Base-by-base conservation (phyloP, 2,797 vertebrate species). In the Nannoperca australis region DNA sequence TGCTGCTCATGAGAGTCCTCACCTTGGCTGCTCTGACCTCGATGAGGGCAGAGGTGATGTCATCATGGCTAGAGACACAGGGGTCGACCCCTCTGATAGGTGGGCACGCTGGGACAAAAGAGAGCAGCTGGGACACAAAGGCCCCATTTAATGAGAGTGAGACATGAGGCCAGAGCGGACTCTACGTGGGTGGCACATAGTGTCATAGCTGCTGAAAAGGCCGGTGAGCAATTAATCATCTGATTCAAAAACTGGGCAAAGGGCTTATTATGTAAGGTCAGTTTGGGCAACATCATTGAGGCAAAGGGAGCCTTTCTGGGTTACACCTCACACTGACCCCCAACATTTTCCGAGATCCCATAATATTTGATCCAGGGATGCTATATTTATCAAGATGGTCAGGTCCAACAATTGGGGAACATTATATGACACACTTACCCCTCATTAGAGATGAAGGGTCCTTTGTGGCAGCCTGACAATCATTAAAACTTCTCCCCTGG, bases 371-470 rank as follows among this genome's bases (percentile, higher is more conserved):
- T 88, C 82, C 83, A 86, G 84, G 71, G 91, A 94, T 91, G 79
- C 90, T 95, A 94, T 93, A 95, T 95, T 94, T 95, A 93, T 93
- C 84, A 20, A 70, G 34, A 79, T 92, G 88, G 82, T 87, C 78
- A 88, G 88, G 66, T 86, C 86, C 91, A 92, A 89, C 76, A 92
- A 93, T 93, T 88, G 88, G 91, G 90, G 92, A 91, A 91, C 76
- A 91, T 91, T 92, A 94, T 93, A 93, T 94, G 93, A 96, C 93
- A 96, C 93, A 94, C 92, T 96, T 93, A 92, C 92, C 91, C 82
- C 94, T 96, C 94, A 96, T 95, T 95, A 95, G 91, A 94, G 92
- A 93, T 95, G 93, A 96, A 96, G 94, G 89, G 91, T 89, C 89
- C 92, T 92, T 95, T 96, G 95, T 96, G 91, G 93, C 91, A 92